Base-by-base conservation (phyloP, 2,797 vertebrate genomes). In the Lindbergichthys nudifrons region DNA sequence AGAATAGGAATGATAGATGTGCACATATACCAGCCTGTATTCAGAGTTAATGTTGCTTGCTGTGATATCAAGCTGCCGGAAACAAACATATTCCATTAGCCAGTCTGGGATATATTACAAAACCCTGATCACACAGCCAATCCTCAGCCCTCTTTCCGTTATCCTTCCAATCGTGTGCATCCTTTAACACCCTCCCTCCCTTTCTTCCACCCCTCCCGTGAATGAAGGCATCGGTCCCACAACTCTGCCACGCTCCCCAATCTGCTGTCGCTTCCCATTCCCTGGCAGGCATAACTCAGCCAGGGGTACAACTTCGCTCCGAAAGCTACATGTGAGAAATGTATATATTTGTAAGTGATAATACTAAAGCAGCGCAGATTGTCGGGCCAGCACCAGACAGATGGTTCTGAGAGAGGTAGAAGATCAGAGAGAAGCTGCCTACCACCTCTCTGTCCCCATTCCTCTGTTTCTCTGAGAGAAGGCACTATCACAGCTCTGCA, bases 321-420 rank as follows among this genome's bases (percentile, higher is more conserved):
- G 79, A 84, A 26, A 60, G 79, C 83, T 66, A 21, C n/a, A 85
- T 78, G 88, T 90, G 89, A 92, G 91, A 91, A 91, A 92, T 88
- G 89, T 90, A 92, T 88, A 93, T 90, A 92, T 93, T 93, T 92
- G 90, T 89, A 89, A 90, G 88, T 75, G 88, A 88, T 91, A 90
- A 93, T 88, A 74, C 85, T 80, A 85, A 80, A 73, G 73, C 73
- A 13, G 82, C 77, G 12, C 85, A 84, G 89, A 89, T 82, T 87
- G 85, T 58, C 63, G 74, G 87, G 83, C 89, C 88, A 54, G 75
- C 66, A 86, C 69, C 83, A 91, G 85, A 91, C 93, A 92, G 89
- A 93, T 92, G 92, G 89, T 92, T 92, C 83, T 82, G 88, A 85
- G 74, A 69, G 85, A 90, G 84, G 86, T 87, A 85, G 82, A 79